These are phyloP conservation scores for Lepus timidus DNA, from an alignment of 2,113 vertebrate genomes.

Conservation along the genomic window DNA sequence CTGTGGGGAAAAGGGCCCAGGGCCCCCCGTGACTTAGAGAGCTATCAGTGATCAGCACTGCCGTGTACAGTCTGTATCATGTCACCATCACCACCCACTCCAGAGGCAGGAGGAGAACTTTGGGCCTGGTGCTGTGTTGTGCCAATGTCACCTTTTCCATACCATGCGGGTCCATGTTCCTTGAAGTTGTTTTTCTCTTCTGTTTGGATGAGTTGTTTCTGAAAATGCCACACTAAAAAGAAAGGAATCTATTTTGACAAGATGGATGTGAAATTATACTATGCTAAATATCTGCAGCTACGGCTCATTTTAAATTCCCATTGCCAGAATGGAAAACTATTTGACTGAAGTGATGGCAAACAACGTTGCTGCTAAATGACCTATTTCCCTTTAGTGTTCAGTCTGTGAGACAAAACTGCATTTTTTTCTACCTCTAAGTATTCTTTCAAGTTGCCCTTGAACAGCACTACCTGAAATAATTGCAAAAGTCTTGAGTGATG, in stretches of 20 bases:
- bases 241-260: slow-evolving; percentile 29
- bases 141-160: background rate
- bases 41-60: background rate
- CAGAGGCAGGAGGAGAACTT: background rate
- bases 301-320: slow-evolving; percentile 32
- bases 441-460: slow-evolving; percentile 36
- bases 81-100: background rate
- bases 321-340: slow-evolving; percentile 49
- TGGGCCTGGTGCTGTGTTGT: background rate
- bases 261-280: slow-evolving; percentile 50
- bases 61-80: background rate
- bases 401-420: background rate
- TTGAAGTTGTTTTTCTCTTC: background rate
- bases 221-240: background rate
- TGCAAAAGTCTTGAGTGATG: background rate
- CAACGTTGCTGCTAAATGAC: background rate
- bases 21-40: background rate
- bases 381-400: background rate
- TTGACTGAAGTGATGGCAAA: background rate
- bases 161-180: background rate
- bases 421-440: background rate
- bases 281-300: slow-evolving; percentile 38
- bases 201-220: background rate
- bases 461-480: background rate
- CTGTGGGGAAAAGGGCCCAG: background rate